These are phyloP conservation scores for Zaprionus capensis DNA, from an alignment of 1,140 invertebrate species.

Conservation along the genomic window DNA sequence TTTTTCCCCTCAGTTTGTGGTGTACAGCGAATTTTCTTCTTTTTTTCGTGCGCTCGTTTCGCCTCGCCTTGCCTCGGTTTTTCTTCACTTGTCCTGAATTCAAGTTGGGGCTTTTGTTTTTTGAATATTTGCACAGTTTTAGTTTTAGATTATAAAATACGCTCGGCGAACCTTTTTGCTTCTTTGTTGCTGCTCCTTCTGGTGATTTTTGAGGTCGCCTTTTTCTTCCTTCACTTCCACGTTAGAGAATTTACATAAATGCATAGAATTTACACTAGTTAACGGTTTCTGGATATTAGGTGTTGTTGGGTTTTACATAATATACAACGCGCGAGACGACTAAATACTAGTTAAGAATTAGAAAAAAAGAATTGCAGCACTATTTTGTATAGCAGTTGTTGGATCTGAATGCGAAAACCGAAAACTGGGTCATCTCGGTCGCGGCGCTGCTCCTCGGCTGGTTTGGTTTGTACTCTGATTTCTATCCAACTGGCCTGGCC, in stretches of 20 bases:
- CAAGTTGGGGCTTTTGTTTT: constrained; percentile 23
- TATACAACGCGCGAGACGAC: constrained; percentile 56
- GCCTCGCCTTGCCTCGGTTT: constrained; percentile 31
- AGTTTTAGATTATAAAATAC: background rate
- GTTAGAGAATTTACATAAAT: constrained; percentile 78
- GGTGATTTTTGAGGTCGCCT: constrained; percentile 70
- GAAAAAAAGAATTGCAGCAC: constrained; percentile 67
- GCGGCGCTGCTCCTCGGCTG: constrained; percentile 69
- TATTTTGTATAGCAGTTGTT: constrained; percentile 74
- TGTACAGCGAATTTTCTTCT: constrained; percentile 71
- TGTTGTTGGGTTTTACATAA: constrained; percentile 63
- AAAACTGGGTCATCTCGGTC: constrained; percentile 84
- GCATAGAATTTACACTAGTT: constrained; percentile 79
- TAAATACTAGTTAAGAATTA: constrained; percentile 69
- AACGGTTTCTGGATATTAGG: constrained; percentile 26
- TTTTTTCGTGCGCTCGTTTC: constrained; percentile 56
- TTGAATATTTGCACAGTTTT: background rate
- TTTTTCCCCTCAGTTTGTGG: constrained; percentile 60
- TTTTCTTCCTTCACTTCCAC: constrained; percentile 72
- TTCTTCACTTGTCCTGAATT: constrained; percentile 35
- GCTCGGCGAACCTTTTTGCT: constrained; percentile 69
- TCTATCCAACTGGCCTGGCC: constrained; percentile 66
- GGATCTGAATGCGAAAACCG: constrained; percentile 79
- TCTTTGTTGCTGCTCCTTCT: constrained; percentile 53
- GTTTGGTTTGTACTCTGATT: constrained; percentile 79